These are phyloP conservation scores for Corvus cornix DNA, from an alignment of 2,113 vertebrate species.

Conservation along the genomic window DNA sequence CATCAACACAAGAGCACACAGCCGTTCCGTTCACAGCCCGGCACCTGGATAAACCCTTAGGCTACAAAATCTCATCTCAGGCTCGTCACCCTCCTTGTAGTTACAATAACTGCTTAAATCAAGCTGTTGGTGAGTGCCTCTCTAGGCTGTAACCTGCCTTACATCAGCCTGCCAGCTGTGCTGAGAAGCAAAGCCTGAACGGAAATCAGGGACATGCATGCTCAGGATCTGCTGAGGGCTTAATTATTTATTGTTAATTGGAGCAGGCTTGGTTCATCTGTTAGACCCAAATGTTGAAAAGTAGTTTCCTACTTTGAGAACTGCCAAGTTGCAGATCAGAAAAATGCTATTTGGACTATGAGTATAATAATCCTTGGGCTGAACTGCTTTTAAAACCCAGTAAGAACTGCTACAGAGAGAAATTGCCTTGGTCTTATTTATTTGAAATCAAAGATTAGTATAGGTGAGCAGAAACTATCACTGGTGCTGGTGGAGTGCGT, in stretches of 20 bases:
- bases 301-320: neutral
- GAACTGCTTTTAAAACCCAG: neutral
- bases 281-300: neutral
- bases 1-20: neutral
- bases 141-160: neutral
- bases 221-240: neutral
- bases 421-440: neutral
- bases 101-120: neutral
- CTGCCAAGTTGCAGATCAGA: neutral
- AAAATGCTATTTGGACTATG: neutral
- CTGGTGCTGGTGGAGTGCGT: neutral
- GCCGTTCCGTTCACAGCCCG: neutral
- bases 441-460: neutral
- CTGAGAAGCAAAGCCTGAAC: neutral
- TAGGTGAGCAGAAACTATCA: neutral
- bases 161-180: neutral
- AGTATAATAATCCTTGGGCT: neutral
- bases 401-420: neutral
- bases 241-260: neutral
- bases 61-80: neutral
- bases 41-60: neutral
- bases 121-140: neutral
- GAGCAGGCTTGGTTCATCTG: neutral
- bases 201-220: neutral
- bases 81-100: neutral